phyloP scores from a whole-genome alignment of 1,140 invertebrate species.

The Brachionus paranguensis region DNA sequence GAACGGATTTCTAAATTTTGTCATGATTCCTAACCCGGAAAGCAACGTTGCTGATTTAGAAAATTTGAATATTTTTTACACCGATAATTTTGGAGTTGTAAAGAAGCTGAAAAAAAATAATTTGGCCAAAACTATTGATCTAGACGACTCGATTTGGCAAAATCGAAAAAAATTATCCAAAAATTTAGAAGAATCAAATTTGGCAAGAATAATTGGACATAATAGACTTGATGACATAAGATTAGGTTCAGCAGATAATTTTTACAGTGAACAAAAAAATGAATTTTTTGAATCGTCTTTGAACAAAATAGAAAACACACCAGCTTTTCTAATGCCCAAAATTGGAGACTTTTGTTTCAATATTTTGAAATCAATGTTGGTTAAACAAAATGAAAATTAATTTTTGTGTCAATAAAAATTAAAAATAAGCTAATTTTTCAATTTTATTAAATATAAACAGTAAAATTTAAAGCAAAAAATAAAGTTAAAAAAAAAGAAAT shows the following conservation, averaged over 20 bases:
- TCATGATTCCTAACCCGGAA: background rate
- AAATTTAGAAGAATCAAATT: slow-evolving; percentile 21
- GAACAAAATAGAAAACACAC: slow-evolving; percentile 29
- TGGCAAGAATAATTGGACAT: background rate
- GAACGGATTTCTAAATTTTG: slow-evolving; percentile 3
- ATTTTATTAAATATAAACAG: background rate
- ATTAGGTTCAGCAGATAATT: background rate
- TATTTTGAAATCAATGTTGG: background rate
- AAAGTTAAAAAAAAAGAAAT: background rate
- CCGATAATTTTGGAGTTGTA: background rate
- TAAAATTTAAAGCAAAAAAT: background rate
- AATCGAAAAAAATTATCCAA: slow-evolving; percentile 2
- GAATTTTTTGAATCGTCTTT: background rate
- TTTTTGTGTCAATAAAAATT: background rate
- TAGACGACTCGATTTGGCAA: background rate
- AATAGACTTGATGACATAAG: background rate
- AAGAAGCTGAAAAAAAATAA: background rate
- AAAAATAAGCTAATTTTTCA: background rate
- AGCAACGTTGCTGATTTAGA: background rate
- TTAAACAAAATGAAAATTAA: slow-evolving; percentile 1
- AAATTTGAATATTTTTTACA: background rate
- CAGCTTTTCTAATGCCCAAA: slow-evolving; percentile 26
- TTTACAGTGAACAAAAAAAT: background rate
- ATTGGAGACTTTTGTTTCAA: background rate
- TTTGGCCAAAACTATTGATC: background rate